Base-by-base conservation (phyloP, 2,113 vertebrate species). In the Pseudois nayaur region DNA sequence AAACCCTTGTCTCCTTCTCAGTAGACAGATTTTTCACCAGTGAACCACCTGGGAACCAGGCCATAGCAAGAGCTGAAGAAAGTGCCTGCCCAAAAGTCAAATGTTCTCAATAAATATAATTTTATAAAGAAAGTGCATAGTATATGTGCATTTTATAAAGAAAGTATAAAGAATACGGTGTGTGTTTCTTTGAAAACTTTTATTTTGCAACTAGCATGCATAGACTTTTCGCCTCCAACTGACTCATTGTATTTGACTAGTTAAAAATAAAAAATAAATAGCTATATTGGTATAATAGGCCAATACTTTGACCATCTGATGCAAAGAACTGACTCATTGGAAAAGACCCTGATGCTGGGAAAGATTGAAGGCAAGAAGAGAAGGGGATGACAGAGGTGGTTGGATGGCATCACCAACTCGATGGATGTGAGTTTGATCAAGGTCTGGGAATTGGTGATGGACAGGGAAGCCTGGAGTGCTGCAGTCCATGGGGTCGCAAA, bases 261-360 rank as follows among this genome's bases (percentile, higher is more conserved):
- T 43, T 92, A 52, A 79, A 95, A 85, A 76, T 96, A 8, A 87
- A 85, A 85, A 91, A 60, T 23, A 89, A 96, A 62, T 87, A 91
- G 29, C 1, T 71, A 9, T 40, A 78, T 87, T 36, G n/a, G 5
- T 71, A 36, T 71, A 23, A 71, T 6, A 71, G 19, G n/a, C 19
- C 67, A 71, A 23, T 71, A 71, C 67, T 71, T 71, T 71, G 67
- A n/a, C n/a, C 19, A 71, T 36, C 9, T 71, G 64, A 71, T 71
- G n/a, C 10, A 5, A 71, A 71, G 67, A 71, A 71, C 19, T 36
- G n/a, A 71, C 67, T 40, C n/a, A 23, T 12, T 74, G 67, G 67
- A 74, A 74, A 74, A 74, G n/a, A 74, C 19, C 19, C 67, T 74
- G 19, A 74, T 23, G 19, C 36, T 74, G n/a, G 67, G n/a, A 40